Evolutionary conservation across 2,797 vertebrate genomes (phyloP).

Genomic region (Gallinago solitaria): DNA sequence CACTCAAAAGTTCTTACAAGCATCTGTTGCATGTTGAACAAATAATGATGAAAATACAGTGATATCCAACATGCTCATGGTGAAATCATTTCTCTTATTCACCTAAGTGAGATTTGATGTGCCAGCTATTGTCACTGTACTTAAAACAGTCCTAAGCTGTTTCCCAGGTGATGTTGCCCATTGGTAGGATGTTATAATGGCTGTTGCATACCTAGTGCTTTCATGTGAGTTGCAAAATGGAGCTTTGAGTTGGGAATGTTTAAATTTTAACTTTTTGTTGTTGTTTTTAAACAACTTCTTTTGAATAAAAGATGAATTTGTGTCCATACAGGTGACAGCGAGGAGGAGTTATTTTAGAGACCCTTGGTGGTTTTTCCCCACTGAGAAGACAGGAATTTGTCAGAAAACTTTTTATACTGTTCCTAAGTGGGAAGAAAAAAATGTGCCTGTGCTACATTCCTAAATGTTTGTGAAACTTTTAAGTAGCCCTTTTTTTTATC

Average conservation of each 20-base stretch:
- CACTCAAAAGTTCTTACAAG: neutral
- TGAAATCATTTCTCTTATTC: neutral
- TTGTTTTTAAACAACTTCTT: neutral
- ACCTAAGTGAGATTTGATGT: neutral
- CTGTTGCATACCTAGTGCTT: neutral
- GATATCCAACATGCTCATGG: neutral
- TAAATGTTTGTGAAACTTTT: neutral
- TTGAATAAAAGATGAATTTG: neutral
- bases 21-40: neutral
- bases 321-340: neutral
- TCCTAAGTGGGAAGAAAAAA: neutral
- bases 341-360: neutral
- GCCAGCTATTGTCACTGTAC: neutral
- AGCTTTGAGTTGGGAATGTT: neutral
- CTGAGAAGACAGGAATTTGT: neutral
- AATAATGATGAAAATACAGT: neutral
- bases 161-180: neutral
- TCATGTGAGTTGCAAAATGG: neutral
- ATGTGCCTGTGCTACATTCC: neutral
- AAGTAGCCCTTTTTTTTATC: neutral
- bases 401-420: neutral
- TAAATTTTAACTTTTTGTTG: conserved; percentile 1
- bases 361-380: neutral
- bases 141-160: neutral
- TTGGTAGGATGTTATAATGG: neutral